Conservation (phyloP, 2,113 vertebrate species). For the Tachysurus fulvidraco region DNA sequence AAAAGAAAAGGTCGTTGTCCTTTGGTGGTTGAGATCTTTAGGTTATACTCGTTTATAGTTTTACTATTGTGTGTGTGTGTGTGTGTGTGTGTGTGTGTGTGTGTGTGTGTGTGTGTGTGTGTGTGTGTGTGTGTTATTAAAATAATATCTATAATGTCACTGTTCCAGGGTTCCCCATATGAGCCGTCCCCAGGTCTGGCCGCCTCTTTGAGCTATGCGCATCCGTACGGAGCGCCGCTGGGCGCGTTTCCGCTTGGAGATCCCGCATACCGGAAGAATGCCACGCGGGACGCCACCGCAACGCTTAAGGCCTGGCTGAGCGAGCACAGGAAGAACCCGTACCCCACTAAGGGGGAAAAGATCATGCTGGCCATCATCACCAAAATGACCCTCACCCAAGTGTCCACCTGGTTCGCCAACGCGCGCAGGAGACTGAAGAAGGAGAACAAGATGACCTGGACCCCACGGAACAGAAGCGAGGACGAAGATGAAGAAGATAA, state of each 20-base stretch:
- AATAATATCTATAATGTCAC: conserved; percentile 4
- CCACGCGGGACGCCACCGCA: conserved; percentile 82
- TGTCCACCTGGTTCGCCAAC: conserved; percentile 85
- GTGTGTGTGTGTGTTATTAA: not conserved
- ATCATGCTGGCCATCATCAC: conserved; percentile 93
- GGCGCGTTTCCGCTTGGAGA: conserved; percentile 83
- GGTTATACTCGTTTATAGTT: not conserved
- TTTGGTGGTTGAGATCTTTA: not conserved
- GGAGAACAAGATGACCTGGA: conserved; percentile 83
- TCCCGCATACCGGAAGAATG: conserved; percentile 86
- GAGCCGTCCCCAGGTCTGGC: conserved; percentile 81
- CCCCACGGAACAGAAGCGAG: conserved; percentile 80
- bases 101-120: not conserved
- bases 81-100: conserved; percentile 4
- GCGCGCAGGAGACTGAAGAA: conserved; percentile 79
- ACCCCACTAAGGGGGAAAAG: conserved; percentile 87
- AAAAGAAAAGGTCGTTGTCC: not conserved
- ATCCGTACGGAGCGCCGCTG: conserved; percentile 79
- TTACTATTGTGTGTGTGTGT: conserved; percentile 10
- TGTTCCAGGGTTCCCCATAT: conserved; percentile 78
- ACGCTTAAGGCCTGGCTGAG: conserved; percentile 82
- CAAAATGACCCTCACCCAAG: conserved; percentile 88
- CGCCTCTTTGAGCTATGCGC: conserved; percentile 81
- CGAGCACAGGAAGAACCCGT: conserved; percentile 85
- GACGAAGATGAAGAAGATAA: conserved; percentile 85